Conservation (phyloP, 2,797 vertebrate genomes). For the Sardinella longiceps region DNA sequence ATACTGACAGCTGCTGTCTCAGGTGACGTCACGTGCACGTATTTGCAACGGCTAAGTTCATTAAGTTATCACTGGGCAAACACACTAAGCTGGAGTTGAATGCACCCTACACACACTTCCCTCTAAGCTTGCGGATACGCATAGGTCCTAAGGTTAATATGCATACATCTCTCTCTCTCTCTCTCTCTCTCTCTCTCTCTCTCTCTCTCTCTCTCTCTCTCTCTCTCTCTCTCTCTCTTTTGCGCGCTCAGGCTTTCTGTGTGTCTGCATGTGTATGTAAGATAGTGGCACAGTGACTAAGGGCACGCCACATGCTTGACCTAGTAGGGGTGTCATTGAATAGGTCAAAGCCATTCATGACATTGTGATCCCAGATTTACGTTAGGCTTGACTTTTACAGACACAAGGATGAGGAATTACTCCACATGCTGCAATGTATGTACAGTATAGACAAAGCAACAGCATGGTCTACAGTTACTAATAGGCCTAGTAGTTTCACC, state of each 20-base stretch:
- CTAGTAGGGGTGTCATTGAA: background rate
- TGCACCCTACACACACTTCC: background rate
- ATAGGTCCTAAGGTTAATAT: background rate
- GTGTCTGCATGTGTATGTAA: background rate
- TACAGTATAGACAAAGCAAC: background rate
- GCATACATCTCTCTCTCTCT: background rate
- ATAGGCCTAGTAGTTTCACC: background rate
- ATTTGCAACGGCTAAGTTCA: slow-evolving; percentile 13
- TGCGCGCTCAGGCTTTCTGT: background rate
- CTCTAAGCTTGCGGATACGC: background rate
- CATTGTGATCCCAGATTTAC: background rate
- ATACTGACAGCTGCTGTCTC: slow-evolving; percentile 22
- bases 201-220: background rate
- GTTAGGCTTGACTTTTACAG: background rate
- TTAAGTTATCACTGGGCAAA: slow-evolving; percentile 17
- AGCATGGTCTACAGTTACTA: background rate
- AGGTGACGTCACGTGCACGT: background rate
- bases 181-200: no score
- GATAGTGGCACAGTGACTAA: background rate
- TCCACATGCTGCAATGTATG: background rate
- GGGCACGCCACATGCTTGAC: background rate
- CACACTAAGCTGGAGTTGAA: background rate
- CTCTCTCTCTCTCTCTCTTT: background rate
- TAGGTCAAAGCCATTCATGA: background rate
- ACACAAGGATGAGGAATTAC: background rate